These are phyloP conservation scores for Drosophila kikkawai DNA, from an alignment of 1,140 invertebrate genomes.

Conservation along the genomic window DNA sequence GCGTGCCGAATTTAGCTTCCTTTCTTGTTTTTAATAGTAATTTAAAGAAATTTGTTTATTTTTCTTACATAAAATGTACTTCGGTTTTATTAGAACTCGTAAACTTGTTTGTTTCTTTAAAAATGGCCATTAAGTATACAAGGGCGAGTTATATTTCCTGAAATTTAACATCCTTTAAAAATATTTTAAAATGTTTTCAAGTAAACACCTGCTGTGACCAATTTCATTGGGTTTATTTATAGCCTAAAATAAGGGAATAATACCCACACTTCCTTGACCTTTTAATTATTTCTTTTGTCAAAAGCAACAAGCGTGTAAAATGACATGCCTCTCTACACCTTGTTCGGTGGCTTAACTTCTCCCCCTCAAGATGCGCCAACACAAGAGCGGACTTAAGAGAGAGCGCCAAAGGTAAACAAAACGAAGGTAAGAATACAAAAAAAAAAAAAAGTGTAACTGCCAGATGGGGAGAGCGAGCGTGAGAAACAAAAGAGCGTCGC, in stretches of 20 bases:
- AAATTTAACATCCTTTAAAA: background rate
- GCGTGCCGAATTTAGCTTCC: no score
- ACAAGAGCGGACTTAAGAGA: slow-evolving; percentile 34
- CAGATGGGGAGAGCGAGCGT: slow-evolving; percentile 29
- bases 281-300: slow-evolving; percentile 14
- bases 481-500: slow-evolving; percentile 27
- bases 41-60: background rate
- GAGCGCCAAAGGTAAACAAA: slow-evolving; percentile 64
- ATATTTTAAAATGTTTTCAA: background rate
- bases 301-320: slow-evolving; percentile 27
- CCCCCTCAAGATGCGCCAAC: slow-evolving; percentile 6
- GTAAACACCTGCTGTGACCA: background rate
- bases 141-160: background rate
- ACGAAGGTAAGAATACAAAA: slow-evolving; percentile 18
- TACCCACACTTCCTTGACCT: slow-evolving; percentile 14
- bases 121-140: background rate
- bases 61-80: background rate
- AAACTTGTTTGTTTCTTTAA: slow-evolving; percentile 3
- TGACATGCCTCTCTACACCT: slow-evolving; percentile 30
- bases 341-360: slow-evolving; percentile 7
- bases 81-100: background rate
- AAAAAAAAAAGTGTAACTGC: slow-evolving; percentile 28
- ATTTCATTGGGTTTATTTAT: slow-evolving; percentile 13
- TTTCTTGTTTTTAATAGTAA: background rate
- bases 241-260: background rate